Evolutionary conservation across 2,888 invertebrate species (phyloP), one percentile per base, ranked within the genome.

Genomic region (Mimachlamys varia): DNA sequence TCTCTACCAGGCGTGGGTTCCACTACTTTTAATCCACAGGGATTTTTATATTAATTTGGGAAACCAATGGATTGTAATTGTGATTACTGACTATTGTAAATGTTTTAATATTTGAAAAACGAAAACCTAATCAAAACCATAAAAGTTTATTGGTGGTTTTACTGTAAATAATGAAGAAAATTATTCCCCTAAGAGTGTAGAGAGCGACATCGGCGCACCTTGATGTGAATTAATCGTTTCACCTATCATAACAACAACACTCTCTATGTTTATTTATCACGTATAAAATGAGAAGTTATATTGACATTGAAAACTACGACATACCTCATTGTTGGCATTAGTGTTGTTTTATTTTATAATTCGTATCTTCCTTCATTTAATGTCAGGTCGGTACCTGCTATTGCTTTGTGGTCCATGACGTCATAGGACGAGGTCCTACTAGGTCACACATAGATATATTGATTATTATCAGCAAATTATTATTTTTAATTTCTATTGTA

Each of bases 51-150:
- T 76, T 76, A 76, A 76, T 76, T 76, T 76, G 76, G 27, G 76
- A 76, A 76, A 33, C 62, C 33, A 33, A 15, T 76, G 76, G 76
- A 76, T 76, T 76, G 76, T 76, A 76, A 76, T 33, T 76, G 76
- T 76, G 33, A 76, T 76, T 27, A 76, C 76, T 76, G 76, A 33
- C 76, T 76, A 76, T 76, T 76, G 76, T 76, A 76, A 76, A 76
- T 76, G 76, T 76, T 76, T 76, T 76, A 76, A 76, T 76, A 76
- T 76, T 76, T 76, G 76, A 76, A 76, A 76, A 76, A 76, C 76
- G 33, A 33, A 76, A 76, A 33, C 76, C 76, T 76, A 76, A 76
- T 76, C 76, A 76, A 76, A 76, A 33, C 33, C 7, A 76, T 58
- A 76, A 76, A 76, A 76, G 33, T 33, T 10, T 76, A 76, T 76